phyloP scores from a whole-genome alignment of 2,888 invertebrate species.

The Galerucella pusilla region DNA sequence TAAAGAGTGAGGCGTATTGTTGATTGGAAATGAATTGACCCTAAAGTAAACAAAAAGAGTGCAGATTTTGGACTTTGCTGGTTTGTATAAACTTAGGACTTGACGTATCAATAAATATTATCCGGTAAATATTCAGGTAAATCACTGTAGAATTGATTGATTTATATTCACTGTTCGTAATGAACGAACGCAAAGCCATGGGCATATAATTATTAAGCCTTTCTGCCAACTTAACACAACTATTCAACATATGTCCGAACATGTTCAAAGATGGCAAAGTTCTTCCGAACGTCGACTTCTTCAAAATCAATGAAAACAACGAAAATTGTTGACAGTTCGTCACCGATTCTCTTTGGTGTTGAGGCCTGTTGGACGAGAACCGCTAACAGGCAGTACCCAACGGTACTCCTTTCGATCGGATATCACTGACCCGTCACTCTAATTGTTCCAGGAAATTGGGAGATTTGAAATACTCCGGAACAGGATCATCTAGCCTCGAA shows the following conservation, averaged over 20 bases:
- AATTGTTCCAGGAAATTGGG: slow-evolving; percentile 99
- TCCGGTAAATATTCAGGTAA: slow-evolving; percentile 63
- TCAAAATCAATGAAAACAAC: slow-evolving; percentile 60
- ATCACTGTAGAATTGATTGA: slow-evolving; percentile 64
- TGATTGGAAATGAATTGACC: slow-evolving; percentile 1
- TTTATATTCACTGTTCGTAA: slow-evolving; percentile 62
- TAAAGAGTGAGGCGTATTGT: not conserved
- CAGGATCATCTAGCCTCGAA: slow-evolving; percentile 97
- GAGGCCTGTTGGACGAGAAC: slow-evolving; percentile 36
- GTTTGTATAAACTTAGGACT: slow-evolving; percentile 62
- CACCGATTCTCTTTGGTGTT: slow-evolving; percentile 63
- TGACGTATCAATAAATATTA: slow-evolving; percentile 61
- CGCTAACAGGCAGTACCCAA: slow-evolving; percentile 53
- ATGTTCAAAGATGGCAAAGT: slow-evolving; percentile 56
- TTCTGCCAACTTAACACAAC: slow-evolving; percentile 63
- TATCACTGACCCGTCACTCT: slow-evolving; percentile 73
- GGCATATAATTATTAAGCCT: slow-evolving; percentile 58
- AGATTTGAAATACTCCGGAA: slow-evolving; percentile 99
- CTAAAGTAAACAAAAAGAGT: slow-evolving; percentile 56
- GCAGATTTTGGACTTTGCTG: slow-evolving; percentile 66
- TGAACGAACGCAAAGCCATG: slow-evolving; percentile 62
- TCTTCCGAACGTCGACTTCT: slow-evolving; percentile 55
- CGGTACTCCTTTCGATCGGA: slow-evolving; percentile 57
- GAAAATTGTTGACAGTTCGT: slow-evolving; percentile 63
- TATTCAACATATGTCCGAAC: slow-evolving; percentile 57